A percentile compares a stretch with the other conserved stretches of the same genome.
Evolutionary conservation across 2,113 vertebrate genomes (phyloP).

Genomic region (Chamaea fasciata): DNA sequence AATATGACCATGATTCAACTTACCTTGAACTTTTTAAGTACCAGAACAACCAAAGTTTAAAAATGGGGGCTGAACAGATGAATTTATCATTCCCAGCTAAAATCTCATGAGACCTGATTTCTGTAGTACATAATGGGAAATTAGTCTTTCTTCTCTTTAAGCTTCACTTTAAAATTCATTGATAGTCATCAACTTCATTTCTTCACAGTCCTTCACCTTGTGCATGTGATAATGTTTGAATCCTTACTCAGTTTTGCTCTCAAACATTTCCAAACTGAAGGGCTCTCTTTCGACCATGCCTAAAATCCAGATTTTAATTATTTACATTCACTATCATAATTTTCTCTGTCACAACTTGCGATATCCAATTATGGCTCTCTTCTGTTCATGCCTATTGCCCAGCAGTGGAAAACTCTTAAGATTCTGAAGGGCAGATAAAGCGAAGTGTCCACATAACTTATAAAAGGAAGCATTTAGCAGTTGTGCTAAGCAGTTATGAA

Average conservation of each 20-base stretch:
- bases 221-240: not conserved
- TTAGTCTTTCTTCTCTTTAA: not conserved
- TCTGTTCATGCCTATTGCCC: not conserved
- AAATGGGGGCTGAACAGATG: not conserved
- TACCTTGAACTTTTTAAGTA: not conserved
- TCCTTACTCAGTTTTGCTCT: not conserved
- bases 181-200: not conserved
- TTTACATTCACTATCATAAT: not conserved
- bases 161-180: not conserved
- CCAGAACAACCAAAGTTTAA: not conserved
- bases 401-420: not conserved
- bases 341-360: not conserved
- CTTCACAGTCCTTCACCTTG: not conserved
- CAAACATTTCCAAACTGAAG: not conserved
- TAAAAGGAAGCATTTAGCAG: not conserved
- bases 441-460: not conserved
- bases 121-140: not conserved
- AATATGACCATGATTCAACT: not conserved
- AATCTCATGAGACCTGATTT: not conserved
- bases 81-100: not conserved
- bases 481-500: not conserved
- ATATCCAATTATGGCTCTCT: not conserved
- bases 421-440: not conserved
- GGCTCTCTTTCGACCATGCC: not conserved
- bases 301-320: not conserved